phyloP scores from a whole-genome alignment of 2,113 vertebrate species.

The Otocyon megalotis region DNA sequence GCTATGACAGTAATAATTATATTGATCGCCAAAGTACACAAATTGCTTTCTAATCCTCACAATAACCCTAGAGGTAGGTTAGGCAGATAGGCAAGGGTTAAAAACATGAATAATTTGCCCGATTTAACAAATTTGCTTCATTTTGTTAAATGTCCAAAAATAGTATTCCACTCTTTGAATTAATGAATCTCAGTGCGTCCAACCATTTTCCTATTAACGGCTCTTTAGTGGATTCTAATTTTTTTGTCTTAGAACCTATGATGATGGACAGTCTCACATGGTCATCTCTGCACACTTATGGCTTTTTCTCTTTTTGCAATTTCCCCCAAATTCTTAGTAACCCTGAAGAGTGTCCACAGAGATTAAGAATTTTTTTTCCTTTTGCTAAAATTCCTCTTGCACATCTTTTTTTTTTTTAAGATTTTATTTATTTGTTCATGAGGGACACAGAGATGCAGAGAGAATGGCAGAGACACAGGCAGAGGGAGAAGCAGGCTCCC shows the following conservation, averaged over 20 bases:
- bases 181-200: neutral
- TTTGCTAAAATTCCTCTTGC: neutral
- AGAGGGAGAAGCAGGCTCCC: too few species aligned
- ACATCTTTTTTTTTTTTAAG: neutral
- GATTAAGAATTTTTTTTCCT: neutral
- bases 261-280: neutral
- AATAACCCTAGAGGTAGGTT: too few species aligned
- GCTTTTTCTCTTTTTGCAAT: neutral
- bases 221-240: neutral
- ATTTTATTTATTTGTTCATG: too few species aligned
- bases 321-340: neutral
- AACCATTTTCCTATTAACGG: neutral
- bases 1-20: too few species aligned
- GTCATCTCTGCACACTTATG: neutral
- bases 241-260: neutral
- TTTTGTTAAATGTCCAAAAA: slow-evolving; percentile 45
- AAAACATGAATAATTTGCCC: too few species aligned
- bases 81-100: too few species aligned
- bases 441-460: too few species aligned
- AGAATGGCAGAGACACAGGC: too few species aligned
- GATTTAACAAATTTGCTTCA: neutral
- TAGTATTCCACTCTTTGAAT: neutral
- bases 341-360: neutral
- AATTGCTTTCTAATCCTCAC: too few species aligned
- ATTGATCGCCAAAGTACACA: too few species aligned